A percentile compares a stretch with the other conserved stretches of the same genome.
Conservation (phyloP, 1,140 invertebrate genomes). For the Drosophila pallidifrons region DNA sequence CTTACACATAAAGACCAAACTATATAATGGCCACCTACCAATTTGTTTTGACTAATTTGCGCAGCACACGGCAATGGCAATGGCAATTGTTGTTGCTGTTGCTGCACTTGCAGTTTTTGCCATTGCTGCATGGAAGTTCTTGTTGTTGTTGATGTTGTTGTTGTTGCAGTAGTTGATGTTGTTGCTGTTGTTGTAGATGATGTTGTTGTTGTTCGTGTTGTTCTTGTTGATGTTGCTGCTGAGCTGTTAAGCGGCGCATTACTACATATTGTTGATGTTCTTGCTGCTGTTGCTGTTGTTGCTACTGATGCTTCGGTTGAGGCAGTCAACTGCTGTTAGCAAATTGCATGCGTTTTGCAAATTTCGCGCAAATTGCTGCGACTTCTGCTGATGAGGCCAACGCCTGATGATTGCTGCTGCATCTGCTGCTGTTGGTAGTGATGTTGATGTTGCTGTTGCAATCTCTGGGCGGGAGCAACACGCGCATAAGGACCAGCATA, state of each 20-base stretch:
- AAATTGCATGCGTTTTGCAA: slow-evolving; percentile 67
- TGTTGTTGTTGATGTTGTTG: slow-evolving; percentile 36
- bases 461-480: slow-evolving; percentile 11
- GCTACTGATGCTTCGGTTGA: slow-evolving; percentile 41
- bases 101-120: slow-evolving; percentile 57
- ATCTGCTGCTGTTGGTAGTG: slow-evolving; percentile 31
- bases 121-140: slow-evolving; percentile 58
- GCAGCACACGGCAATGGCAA: slow-evolving; percentile 59
- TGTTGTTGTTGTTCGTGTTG: slow-evolving; percentile 46
- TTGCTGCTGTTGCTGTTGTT: slow-evolving; percentile 40
- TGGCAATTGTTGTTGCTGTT: slow-evolving; percentile 35
- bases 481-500: slow-evolving; percentile 24
- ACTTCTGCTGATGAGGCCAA: slow-evolving; percentile 46
- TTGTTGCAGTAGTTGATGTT: slow-evolving; percentile 50
- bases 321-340: slow-evolving; percentile 75
- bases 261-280: slow-evolving; percentile 56
- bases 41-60: slow-evolving; percentile 74
- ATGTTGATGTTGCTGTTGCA: slow-evolving; percentile 31
- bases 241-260: slow-evolving; percentile 58
- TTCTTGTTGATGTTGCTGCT: slow-evolving; percentile 59
- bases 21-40: slow-evolving; percentile 68
- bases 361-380: slow-evolving; percentile 66
- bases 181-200: slow-evolving; percentile 48
- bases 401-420: slow-evolving; percentile 31
- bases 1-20: slow-evolving; percentile 18